Base-by-base conservation (phyloP, 2,113 vertebrate species). In the Platysteira castanea region DNA sequence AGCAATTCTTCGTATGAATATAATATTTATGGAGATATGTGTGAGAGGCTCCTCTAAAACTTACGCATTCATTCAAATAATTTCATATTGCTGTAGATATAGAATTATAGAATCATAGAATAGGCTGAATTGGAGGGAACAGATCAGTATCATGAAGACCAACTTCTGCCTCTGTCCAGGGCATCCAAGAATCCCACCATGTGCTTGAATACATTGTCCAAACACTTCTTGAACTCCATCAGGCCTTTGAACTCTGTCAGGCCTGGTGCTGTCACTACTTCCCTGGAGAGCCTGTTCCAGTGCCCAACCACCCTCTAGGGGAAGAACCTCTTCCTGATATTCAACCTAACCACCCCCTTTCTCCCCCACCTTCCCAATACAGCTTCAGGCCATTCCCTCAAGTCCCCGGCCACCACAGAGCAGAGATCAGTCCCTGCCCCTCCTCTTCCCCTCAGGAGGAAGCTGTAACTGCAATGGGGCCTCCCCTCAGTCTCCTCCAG, bases 351-450 rank as follows among this genome's bases (percentile, higher is more conserved):
- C 11, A 3, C 22, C 7, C 3, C 8, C n/a, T 11, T 33, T 4
- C 10, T 3, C 8, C n/a, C 11, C 39, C 5, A 26, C 9, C 6
- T 2, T 11, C 9, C 6, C 24, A 20, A 1, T 9, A 35, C 31
- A 60, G 10, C 37, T 35, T 60, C 65, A 35, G 37, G 6, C 15
- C 31, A 20, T 24, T 50, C 44, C 12, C 37, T 83, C 15, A 14
- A 10, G 46, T 50, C 7, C 24, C 24, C 35, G 54, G 39, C 6
- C 19, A 9, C 24, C 53, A 28, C 11, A 42, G 19, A 70, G 79
- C 15, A 82, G 54, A 42, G 35, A 42, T 59, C 44, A 50, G 44
- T 15, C n/a, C 1, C 65, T 59, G 44, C 7, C 19, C 11, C 30
- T 50, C 15, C 33, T 19, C 5, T 12, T 5, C 30, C 53, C 44